phyloP scores from a whole-genome alignment of 2,113 vertebrate species.

The Catharus minimus region DNA sequence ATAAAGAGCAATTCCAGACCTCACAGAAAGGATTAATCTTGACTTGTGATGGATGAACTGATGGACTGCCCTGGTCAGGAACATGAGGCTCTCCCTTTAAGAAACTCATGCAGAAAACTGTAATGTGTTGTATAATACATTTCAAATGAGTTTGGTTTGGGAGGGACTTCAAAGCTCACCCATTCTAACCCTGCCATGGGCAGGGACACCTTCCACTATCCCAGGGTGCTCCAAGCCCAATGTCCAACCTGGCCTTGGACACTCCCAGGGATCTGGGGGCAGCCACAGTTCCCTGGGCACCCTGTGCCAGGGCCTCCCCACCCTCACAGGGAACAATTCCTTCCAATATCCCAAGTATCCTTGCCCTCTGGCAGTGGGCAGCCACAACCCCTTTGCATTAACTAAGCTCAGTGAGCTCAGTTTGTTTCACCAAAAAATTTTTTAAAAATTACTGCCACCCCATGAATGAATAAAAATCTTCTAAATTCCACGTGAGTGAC shows the following conservation, averaged over 20 bases:
- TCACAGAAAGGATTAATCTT: not conserved
- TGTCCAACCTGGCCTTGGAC: rapidly evolving
- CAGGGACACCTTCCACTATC: not conserved
- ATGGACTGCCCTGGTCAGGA: not conserved
- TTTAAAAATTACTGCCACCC: too few species aligned
- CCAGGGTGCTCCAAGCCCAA: not conserved
- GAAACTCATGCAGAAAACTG: not conserved
- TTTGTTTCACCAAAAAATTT: not conserved
- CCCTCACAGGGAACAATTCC: not conserved
- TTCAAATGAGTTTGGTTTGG: not conserved
- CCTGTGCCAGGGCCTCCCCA: not conserved
- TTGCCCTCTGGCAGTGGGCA: not conserved
- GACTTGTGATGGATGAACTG: not conserved
- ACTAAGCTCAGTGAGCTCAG: not conserved
- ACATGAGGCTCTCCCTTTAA: not conserved
- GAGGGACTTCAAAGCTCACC: not conserved
- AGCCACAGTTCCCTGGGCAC: not conserved
- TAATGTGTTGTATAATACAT: rapidly evolving
- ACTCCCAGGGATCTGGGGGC: not conserved
- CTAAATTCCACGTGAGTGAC: not conserved
- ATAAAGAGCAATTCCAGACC: not conserved
- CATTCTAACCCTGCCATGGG: not conserved
- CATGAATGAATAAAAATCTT: not conserved
- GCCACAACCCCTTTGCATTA: not conserved
- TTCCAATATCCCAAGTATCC: rapidly evolving